Conservation (phyloP, 2,113 vertebrate genomes). For the Hippolais icterina region DNA sequence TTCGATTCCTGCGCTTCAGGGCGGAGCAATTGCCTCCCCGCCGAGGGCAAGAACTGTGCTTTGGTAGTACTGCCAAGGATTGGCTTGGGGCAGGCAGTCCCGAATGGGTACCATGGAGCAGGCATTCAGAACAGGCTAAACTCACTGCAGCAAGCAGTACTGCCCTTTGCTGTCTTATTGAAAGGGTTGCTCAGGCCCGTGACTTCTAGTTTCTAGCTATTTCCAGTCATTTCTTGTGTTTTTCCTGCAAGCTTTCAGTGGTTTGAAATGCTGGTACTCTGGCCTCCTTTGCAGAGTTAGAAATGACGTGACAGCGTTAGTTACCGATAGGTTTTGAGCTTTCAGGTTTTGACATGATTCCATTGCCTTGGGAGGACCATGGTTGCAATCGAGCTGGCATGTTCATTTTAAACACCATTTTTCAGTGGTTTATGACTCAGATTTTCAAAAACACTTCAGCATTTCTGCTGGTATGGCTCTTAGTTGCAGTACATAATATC, state of each 20-base stretch:
- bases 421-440: slow-evolving; percentile 28
- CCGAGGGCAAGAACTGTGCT: accelerated
- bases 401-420: slow-evolving; percentile 35
- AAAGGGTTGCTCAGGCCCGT: not conserved
- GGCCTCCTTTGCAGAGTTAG: not conserved
- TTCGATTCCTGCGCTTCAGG: not conserved
- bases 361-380: not conserved
- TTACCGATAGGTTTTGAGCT: accelerated
- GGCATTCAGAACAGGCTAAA: accelerated
- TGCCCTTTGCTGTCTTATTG: not conserved
- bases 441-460: not conserved
- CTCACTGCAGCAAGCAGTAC: too few relatives aligned
- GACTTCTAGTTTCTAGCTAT: not conserved
- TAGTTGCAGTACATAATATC: not conserved
- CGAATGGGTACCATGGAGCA: accelerated
- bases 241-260: not conserved
- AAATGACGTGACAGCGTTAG: accelerated
- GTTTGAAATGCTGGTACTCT: not conserved
- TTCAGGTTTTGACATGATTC: not conserved
- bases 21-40: accelerated
- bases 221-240: not conserved
- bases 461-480: not conserved
- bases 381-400: not conserved
- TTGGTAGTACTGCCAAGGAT: accelerated
- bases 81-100: not conserved